phyloP scores from a whole-genome alignment of 2,797 vertebrate species.

The Pantherophis alleghaniensis region DNA sequence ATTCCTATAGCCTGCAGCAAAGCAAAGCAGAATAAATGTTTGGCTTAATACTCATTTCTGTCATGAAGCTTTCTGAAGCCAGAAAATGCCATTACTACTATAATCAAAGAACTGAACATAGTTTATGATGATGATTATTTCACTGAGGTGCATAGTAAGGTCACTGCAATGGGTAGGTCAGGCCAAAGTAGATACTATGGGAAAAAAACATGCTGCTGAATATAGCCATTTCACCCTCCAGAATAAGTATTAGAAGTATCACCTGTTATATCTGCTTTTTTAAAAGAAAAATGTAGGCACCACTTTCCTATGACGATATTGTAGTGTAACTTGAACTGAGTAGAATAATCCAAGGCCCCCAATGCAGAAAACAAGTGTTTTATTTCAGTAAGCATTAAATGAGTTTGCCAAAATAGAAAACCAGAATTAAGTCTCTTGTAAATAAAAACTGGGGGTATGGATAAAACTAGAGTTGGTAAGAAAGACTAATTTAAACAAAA shows the following conservation, averaged over 20 bases:
- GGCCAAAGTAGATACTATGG: constrained; percentile 16
- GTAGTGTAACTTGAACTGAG: not conserved
- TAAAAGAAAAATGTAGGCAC: not conserved
- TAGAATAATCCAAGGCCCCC: not conserved
- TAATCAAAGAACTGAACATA: constrained; percentile 62
- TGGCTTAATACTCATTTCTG: constrained; percentile 70
- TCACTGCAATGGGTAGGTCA: constrained; percentile 55
- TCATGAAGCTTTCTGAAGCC: constrained; percentile 66
- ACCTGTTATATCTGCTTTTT: not conserved
- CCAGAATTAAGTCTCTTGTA: not conserved
- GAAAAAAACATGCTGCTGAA: not conserved
- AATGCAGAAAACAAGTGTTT: not conserved
- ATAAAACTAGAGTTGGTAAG: not conserved
- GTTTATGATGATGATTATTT: constrained; percentile 20
- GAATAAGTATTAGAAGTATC: not conserved
- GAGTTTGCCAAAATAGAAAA: not conserved
- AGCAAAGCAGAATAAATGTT: constrained; percentile 73
- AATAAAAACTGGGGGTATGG: not conserved
- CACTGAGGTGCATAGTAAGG: constrained; percentile 34
- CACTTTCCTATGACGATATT: not conserved
- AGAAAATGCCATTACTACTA: constrained; percentile 68
- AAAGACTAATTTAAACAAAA: not conserved
- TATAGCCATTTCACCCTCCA: not conserved
- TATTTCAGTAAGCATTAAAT: not conserved
- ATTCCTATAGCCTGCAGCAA: constrained; percentile 71